Evolutionary conservation across 2,888 invertebrate species (phyloP).

Genomic region (Eulithis testata): DNA sequence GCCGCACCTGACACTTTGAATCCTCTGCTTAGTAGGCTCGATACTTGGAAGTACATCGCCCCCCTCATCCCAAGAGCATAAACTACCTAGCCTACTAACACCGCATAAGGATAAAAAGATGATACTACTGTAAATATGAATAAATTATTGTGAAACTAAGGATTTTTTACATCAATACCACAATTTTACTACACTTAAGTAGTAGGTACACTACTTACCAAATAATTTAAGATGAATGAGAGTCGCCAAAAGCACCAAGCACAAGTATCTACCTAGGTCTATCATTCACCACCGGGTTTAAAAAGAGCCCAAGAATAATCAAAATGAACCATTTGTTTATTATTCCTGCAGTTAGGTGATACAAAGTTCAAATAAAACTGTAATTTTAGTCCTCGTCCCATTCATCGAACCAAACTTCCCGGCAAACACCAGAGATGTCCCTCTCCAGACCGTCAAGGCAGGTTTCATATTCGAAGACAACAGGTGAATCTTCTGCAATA

Average conservation of each 20-base stretch:
- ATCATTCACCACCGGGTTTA: too few relatives aligned
- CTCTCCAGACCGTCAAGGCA: conserved; percentile 60
- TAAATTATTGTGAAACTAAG: background rate
- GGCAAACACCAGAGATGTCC: conserved; percentile 61
- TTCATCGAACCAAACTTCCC: conserved; percentile 70
- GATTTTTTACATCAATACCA: too few relatives aligned
- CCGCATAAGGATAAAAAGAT: background rate
- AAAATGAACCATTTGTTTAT: background rate
- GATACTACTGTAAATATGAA: background rate
- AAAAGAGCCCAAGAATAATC: too few relatives aligned
- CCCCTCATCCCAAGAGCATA: conserved; percentile 49
- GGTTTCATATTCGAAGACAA: conserved; percentile 29
- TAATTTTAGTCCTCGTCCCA: conserved; percentile 21
- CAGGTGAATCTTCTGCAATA: conserved; percentile 62
- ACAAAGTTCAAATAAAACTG: background rate
- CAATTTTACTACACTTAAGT: too few relatives aligned
- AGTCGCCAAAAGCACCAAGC: too few relatives aligned
- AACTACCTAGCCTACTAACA: background rate
- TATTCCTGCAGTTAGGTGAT: background rate
- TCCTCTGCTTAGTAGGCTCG: conserved; percentile 62
- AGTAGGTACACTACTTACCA: too few relatives aligned
- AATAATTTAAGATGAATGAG: too few relatives aligned
- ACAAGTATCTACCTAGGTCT: too few relatives aligned
- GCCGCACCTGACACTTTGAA: conserved; percentile 49
- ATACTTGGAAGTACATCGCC: conserved; percentile 70